Evolutionary conservation across 35 echinoderm and acorn worm genomes (phyloP).

Genomic region (Ophiothrix spiculata): DNA sequence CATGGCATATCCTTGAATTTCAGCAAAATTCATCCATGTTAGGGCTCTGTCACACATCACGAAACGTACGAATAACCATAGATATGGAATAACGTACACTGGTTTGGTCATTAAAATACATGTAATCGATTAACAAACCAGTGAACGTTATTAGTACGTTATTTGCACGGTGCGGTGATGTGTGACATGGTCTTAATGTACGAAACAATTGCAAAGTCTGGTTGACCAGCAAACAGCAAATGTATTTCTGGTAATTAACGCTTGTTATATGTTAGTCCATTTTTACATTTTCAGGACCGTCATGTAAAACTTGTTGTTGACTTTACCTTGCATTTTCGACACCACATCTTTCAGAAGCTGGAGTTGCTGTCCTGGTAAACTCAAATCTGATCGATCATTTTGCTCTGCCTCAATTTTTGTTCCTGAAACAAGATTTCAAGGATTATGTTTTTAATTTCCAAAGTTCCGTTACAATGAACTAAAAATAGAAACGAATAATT

Average conservation of each 20-base stretch:
- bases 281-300: neutral
- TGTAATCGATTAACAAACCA: no score
- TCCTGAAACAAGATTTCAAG: no score
- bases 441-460: no score
- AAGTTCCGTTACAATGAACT: no score
- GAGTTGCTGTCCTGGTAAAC: slow-evolving; percentile 77
- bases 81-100: no score
- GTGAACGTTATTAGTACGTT: no score
- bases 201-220: neutral
- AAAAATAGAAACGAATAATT: no score
- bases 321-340: slow-evolving; percentile 59
- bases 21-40: no score
- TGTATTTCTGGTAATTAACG: neutral
- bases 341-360: slow-evolving; percentile 81
- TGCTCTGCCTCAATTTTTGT: slow-evolving; percentile 58
- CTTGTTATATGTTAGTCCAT: neutral
- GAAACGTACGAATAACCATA: no score
- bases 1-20: neutral
- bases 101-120: no score
- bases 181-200: neutral
- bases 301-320: neutral
- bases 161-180: no score
- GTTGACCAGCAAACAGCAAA: neutral
- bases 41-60: no score
- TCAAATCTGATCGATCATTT: slow-evolving; percentile 56